phyloP scores from a whole-genome alignment of 53 echinoderm and acorn worm genomes.

The Crossaster papposus region DNA sequence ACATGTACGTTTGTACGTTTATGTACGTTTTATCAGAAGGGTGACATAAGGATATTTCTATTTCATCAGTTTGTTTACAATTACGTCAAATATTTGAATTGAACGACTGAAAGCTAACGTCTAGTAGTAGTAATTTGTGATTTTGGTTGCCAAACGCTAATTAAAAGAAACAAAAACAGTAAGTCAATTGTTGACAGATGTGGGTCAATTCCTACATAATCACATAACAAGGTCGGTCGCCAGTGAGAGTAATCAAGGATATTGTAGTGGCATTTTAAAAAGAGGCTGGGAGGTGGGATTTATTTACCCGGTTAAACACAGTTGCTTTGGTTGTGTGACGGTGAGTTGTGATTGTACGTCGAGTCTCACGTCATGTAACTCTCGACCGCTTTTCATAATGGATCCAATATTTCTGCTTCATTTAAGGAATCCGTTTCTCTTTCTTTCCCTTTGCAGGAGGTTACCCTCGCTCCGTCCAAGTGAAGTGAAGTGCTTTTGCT shows the following conservation, averaged over 20 bases:
- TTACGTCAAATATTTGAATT: no score
- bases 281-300: background rate
- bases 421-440: background rate
- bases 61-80: no score
- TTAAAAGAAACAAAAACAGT: no score
- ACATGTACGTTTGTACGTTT: no score
- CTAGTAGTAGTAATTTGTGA: no score
- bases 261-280: background rate
- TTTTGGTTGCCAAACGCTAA: no score
- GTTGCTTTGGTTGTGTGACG: background rate
- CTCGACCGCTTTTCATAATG: slow-evolving; percentile 25
- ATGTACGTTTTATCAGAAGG: no score
- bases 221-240: background rate
- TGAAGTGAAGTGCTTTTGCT: background rate
- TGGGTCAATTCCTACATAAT: background rate
- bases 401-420: slow-evolving; percentile 5
- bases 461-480: background rate
- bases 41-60: no score
- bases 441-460: background rate
- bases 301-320: background rate
- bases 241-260: background rate
- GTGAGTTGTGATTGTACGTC: background rate
- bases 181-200: background rate
- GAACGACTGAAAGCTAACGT: no score
- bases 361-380: slow-evolving; percentile 35